A percentile compares a stretch with the other conserved stretches of the same genome.
Evolutionary conservation across 2,888 invertebrate genomes (phyloP).

Genomic region (Chalcosyrphus nemorum): DNA sequence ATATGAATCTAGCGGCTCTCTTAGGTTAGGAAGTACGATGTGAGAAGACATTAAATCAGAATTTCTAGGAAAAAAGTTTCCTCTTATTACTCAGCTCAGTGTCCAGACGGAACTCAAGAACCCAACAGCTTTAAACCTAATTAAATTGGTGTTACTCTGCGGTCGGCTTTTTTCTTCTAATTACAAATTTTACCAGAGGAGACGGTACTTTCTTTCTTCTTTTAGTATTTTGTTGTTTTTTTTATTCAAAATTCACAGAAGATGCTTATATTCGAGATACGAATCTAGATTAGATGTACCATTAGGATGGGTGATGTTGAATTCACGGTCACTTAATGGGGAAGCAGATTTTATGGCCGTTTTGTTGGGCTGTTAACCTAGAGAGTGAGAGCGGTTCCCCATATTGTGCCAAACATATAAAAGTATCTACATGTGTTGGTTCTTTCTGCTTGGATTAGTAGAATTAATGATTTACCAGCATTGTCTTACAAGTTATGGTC

Average conservation of each 20-base stretch:
- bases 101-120: neutral
- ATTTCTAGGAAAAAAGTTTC: slow-evolving; percentile 16
- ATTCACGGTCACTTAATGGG: neutral
- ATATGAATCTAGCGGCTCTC: slow-evolving; percentile 11
- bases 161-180: slow-evolving; percentile 7
- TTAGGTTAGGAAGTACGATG: neutral
- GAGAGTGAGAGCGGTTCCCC: neutral
- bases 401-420: too few relatives aligned
- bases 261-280: neutral
- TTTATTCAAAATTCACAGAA: neutral
- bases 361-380: neutral
- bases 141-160: slow-evolving; percentile 18
- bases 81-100: neutral
- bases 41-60: slow-evolving; percentile 6
- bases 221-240: too few relatives aligned
- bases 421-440: too few relatives aligned
- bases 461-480: neutral
- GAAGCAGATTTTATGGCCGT: neutral
- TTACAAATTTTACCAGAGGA: slow-evolving; percentile 2
- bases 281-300: neutral
- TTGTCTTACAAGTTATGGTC: too few relatives aligned
- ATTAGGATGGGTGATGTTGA: neutral
- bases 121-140: neutral
- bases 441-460: too few relatives aligned
- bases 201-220: neutral